Evolutionary conservation across 2,797 vertebrate genomes (phyloP), one percentile per base, ranked within the genome.

Genomic region (Bufotes viridis): DNA sequence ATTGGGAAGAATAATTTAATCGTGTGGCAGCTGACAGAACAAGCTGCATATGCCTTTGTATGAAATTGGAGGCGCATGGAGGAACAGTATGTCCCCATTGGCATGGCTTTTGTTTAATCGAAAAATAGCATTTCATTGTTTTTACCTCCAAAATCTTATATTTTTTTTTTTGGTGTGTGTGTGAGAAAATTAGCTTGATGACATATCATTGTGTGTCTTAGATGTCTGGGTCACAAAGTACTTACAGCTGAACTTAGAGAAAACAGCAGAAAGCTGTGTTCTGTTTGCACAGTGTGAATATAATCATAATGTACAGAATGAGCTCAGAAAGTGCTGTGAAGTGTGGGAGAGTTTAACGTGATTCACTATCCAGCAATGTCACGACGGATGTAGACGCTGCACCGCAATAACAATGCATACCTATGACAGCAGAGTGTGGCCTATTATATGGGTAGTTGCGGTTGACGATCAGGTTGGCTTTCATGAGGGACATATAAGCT

Each of bases 191-290:
- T 42, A 42, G 34, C 72, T 42, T 63, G 57, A 34, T 34, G 26
- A 20, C 26, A 20, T 61, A 61, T 42, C 34, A 49, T 13, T 49
- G 34, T 61, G 24, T 34, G 9, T 8, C 29, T 34, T 20, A 81
- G 26, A 61, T 20, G 57, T 63, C 78, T 81, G 34, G 78, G 26
- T 42, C 12, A 42, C 20, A 22, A 22, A 63, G 26, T 63, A 49
- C 20, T 81, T 49, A n/a, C 80, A 81, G 61, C 80, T 81, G 60
- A 13, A 63, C 7, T 20, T 17, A 65, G 18, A 67, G 61, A 67
- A 65, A 81, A 81, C 80, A 81, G 20, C 53, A 24, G 80, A 49
- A 65, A 67, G 60, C 80, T 24, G 60, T 63, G 80, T 81, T 67
- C 17, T 81, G 42, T 51, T 49, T 81, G 22, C 34, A 67, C 67